Evolutionary conservation across 2,113 vertebrate genomes (phyloP).

Genomic region (Proterorhinus semilunaris): DNA sequence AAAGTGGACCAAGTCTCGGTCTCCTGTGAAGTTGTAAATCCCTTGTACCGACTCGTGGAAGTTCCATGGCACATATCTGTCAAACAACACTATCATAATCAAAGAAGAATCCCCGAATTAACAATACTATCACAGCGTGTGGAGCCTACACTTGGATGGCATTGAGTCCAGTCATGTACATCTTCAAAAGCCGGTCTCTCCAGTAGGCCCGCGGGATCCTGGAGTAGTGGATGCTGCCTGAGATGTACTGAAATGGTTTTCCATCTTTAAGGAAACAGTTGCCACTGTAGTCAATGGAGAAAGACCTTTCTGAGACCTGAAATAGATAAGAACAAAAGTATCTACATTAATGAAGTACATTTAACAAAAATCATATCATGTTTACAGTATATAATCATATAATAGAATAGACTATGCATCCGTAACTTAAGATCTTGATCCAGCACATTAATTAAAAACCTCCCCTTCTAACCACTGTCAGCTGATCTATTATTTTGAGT

Average conservation of each 20-base stretch:
- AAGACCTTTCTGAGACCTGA: conserved; percentile 73
- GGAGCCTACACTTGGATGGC: conserved; percentile 87
- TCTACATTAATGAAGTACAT: not conserved
- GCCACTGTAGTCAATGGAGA: conserved; percentile 82
- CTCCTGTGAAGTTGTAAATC: conserved; percentile 83
- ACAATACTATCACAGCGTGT: not conserved
- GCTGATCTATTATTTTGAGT: conserved; percentile 2
- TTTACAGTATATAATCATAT: not conserved
- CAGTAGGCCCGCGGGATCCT: conserved; percentile 86
- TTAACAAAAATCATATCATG: not conserved
- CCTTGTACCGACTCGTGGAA: conserved; percentile 87
- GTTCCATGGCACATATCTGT: conserved; percentile 95
- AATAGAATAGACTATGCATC: not conserved
- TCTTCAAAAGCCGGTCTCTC: conserved; percentile 90
- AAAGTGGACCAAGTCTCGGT: conserved; percentile 86
- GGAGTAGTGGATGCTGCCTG: conserved; percentile 94
- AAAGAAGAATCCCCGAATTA: not conserved
- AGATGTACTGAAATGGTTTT: conserved; percentile 86
- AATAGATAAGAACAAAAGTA: not conserved
- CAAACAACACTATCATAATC: not conserved
- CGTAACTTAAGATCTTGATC: too few species aligned
- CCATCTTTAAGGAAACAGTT: conserved; percentile 88
- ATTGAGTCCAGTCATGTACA: conserved; percentile 91
- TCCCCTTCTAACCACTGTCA: conserved; percentile 1
- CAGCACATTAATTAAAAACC: not conserved